Conservation (phyloP, 2,113 vertebrate species). For the Alaudala cheleensis region DNA sequence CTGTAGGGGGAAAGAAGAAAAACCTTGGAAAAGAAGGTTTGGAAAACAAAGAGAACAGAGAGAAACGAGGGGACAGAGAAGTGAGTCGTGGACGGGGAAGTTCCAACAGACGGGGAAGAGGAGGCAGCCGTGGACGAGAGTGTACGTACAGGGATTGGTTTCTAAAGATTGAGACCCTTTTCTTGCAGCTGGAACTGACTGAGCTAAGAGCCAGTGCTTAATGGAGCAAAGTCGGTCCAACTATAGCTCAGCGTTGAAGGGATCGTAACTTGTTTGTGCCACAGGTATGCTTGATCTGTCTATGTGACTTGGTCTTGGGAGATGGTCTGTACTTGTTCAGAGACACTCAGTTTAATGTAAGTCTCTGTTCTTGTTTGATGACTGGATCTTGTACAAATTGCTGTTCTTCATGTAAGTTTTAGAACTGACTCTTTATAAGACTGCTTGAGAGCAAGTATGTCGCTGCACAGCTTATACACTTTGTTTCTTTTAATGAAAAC, state of each 20-base stretch:
- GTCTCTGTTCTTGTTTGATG: not conserved
- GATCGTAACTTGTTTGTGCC: not conserved
- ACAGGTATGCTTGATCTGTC: not conserved
- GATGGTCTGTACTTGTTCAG: not conserved
- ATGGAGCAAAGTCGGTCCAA: rapidly evolving
- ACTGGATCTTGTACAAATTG: not conserved
- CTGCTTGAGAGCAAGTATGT: not conserved
- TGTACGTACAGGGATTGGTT: slow-evolving; percentile 70
- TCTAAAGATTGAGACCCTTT: not conserved
- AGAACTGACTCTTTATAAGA: not conserved
- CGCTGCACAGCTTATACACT: not conserved
- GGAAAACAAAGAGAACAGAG: slow-evolving; percentile 90
- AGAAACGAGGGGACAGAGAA: slow-evolving; percentile 89
- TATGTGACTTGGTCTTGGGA: not conserved
- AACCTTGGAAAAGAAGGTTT: slow-evolving; percentile 88
- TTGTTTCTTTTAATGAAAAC: slow-evolving; percentile 17
- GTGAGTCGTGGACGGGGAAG: slow-evolving; percentile 83
- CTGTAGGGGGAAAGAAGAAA: slow-evolving; percentile 95
- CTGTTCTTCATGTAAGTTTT: not conserved
- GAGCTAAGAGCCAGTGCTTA: not conserved
- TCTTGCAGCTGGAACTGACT: not conserved
- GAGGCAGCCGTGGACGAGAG: slow-evolving; percentile 83
- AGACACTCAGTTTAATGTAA: not conserved
- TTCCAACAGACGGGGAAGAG: slow-evolving; percentile 85
- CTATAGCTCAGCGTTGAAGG: not conserved